Conservation (phyloP, 2,797 vertebrate genomes). For the Acropternis orthonyx region DNA sequence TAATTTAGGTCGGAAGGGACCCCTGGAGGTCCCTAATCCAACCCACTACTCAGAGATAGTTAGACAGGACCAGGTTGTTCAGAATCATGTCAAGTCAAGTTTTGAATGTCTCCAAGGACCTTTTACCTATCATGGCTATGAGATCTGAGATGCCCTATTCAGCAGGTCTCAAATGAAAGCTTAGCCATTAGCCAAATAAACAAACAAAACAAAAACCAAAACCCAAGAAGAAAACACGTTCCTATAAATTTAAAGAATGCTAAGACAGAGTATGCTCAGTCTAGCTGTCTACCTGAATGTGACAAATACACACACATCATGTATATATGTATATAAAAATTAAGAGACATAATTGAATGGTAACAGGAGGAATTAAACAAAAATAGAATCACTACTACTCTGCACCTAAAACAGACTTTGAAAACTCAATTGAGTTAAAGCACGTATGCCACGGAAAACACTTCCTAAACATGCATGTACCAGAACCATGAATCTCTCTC, state of each 20-base stretch:
- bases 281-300: not conserved
- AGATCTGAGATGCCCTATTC: not conserved
- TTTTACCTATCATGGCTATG: fast-evolving
- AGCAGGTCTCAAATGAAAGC: not conserved
- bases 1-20: not conserved
- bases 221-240: not conserved
- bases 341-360: not conserved
- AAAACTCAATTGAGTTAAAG: not conserved
- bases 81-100: no score
- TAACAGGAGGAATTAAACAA: not conserved
- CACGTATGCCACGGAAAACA: not conserved
- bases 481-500: not conserved
- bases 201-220: fast-evolving
- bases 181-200: not conserved
- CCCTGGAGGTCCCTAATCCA: not conserved
- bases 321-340: not conserved
- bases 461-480: not conserved
- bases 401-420: not conserved
- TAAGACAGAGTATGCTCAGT: not conserved
- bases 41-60: not conserved
- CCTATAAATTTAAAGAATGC: not conserved
- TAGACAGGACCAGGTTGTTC: not conserved
- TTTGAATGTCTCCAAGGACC: not conserved
- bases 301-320: not conserved
- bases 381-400: not conserved